These are phyloP conservation scores for Ceryle rudis DNA, from an alignment of 2,797 vertebrate species.

Conservation along the genomic window DNA sequence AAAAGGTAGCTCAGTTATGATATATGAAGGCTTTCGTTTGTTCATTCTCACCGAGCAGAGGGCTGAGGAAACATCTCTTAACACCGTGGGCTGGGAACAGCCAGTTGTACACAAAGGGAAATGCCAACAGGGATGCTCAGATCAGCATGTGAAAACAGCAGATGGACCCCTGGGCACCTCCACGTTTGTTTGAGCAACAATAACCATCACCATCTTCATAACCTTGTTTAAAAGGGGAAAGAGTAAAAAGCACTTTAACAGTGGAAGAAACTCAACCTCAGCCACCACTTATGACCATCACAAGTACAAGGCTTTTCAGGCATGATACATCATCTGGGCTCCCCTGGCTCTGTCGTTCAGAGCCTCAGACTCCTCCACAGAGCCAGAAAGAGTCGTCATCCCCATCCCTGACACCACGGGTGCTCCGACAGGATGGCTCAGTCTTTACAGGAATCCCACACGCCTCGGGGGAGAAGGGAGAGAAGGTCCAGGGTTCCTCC, in stretches of 20 bases:
- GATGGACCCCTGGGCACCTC: neutral
- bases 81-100: neutral
- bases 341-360: fast-evolving
- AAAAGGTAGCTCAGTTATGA: neutral
- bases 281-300: fast-evolving
- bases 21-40: neutral
- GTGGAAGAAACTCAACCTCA: neutral
- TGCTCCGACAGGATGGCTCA: fast-evolving
- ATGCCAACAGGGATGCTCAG: neutral
- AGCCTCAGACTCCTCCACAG: fast-evolving
- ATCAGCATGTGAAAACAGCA: fast-evolving
- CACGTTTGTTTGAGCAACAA: fast-evolving
- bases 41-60: neutral
- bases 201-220: neutral
- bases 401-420: neutral
- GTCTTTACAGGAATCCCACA: neutral
- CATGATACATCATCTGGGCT: neutral
- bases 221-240: neutral
- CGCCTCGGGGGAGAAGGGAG: fast-evolving
- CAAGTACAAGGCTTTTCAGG: neutral
- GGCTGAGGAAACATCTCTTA: neutral
- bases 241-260: neutral
- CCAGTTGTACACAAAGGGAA: neutral
- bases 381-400: neutral
- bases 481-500: neutral